A percentile compares a stretch with the other conserved stretches of the same genome.
phyloP scores from a whole-genome alignment of 1,140 invertebrate species.

The Orussus abietinus region DNA sequence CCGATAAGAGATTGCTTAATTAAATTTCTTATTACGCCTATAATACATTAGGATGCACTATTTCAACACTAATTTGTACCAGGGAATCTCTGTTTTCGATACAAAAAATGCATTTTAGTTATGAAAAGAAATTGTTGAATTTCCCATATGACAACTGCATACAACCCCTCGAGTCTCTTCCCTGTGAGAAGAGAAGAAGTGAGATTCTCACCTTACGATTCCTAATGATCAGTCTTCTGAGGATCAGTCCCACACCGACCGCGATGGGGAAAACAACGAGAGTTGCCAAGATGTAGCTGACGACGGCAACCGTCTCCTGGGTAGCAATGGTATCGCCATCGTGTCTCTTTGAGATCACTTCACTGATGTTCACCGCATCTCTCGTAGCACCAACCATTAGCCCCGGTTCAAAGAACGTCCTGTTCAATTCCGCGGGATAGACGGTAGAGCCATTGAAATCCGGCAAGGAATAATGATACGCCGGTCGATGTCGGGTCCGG shows the following conservation, averaged over 20 bases:
- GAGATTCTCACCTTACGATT: slow-evolving; percentile 51
- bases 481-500: slow-evolving; percentile 28
- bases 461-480: slow-evolving; percentile 24
- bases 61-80: too few species aligned
- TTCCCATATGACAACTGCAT: slow-evolving; percentile 5
- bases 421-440: slow-evolving; percentile 33
- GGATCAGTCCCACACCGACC: slow-evolving; percentile 49
- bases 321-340: slow-evolving; percentile 47
- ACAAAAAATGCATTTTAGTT: too few species aligned
- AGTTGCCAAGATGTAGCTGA: slow-evolving; percentile 49
- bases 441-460: slow-evolving; percentile 31
- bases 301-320: slow-evolving; percentile 48
- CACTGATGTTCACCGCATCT: slow-evolving; percentile 45
- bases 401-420: slow-evolving; percentile 35
- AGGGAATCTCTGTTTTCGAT: too few species aligned
- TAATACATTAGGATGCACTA: too few species aligned
- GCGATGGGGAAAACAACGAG: slow-evolving; percentile 51
- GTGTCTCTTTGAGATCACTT: slow-evolving; percentile 48
- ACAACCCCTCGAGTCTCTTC: too few species aligned
- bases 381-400: slow-evolving; percentile 33
- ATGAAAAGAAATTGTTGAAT: too few species aligned
- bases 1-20: too few species aligned
- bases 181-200: neutral
- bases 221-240: slow-evolving; percentile 54
- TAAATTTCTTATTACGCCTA: too few species aligned